phyloP scores from a whole-genome alignment of 2,888 invertebrate species.

The Euplagia quadripunctaria region DNA sequence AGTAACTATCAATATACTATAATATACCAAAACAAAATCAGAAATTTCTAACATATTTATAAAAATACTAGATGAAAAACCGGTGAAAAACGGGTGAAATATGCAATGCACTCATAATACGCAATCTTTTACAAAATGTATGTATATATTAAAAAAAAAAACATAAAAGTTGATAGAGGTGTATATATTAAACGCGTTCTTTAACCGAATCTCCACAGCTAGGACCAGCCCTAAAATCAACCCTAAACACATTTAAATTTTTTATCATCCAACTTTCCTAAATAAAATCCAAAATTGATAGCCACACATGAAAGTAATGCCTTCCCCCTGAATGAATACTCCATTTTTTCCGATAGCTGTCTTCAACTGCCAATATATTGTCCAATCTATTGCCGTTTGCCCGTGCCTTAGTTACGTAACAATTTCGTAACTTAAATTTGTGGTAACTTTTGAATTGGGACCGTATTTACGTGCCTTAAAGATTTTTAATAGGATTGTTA shows the following conservation, averaged over 20 bases:
- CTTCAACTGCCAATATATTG: slow-evolving; percentile 8
- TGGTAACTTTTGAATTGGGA: not conserved
- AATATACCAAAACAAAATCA: not conserved
- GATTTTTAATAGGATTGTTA: too few species aligned
- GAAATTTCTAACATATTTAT: not conserved
- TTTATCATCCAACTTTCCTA: slow-evolving; percentile 1
- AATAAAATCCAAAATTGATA: slow-evolving; percentile 4
- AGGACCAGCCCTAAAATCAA: not conserved
- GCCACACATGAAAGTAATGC: not conserved
- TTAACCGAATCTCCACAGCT: not conserved
- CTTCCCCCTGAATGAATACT: slow-evolving; percentile 4
- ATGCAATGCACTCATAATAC: too few species aligned
- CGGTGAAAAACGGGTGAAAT: too few species aligned
- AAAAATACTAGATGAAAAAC: too few species aligned
- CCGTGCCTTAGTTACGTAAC: not conserved
- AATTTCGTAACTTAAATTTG: slow-evolving; percentile 12
- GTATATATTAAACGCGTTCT: not conserved
- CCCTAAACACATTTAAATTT: not conserved
- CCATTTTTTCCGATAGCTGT: slow-evolving; percentile 4
- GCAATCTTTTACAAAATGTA: too few species aligned
- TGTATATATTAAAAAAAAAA: too few species aligned
- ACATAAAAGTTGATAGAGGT: too few species aligned
- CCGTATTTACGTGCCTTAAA: not conserved
- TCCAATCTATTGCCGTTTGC: not conserved
- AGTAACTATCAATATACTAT: too few species aligned